Percentiles rank a stretch among this genome's conserved stretches.
Evolutionary conservation across 2,113 vertebrate species (phyloP).

Genomic region (Ariopsis seemanni): DNA sequence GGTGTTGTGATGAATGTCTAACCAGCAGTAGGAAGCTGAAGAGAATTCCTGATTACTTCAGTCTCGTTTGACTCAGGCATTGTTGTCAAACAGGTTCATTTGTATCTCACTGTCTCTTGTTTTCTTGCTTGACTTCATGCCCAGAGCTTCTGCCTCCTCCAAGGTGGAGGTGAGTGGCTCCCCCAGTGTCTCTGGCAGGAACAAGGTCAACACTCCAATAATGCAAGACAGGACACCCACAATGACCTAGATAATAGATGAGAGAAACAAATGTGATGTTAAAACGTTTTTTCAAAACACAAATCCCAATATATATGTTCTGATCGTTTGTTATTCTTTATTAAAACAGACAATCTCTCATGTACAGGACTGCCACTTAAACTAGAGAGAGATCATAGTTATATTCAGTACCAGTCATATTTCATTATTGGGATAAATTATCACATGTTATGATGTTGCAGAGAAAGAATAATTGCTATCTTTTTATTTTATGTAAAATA

Average conservation of each 20-base stretch:
- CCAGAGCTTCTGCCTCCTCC: constrained; percentile 78
- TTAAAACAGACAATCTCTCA: not conserved
- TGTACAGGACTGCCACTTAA: not conserved
- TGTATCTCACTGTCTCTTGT: constrained; percentile 63
- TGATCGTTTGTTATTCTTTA: not conserved
- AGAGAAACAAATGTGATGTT: not conserved
- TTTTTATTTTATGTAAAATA: not conserved
- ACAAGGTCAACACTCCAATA: constrained; percentile 80
- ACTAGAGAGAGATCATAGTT: not conserved
- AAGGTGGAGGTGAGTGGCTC: constrained; percentile 81
- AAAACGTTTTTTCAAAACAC: not conserved
- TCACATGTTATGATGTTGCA: not conserved
- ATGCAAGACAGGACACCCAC: constrained; percentile 85
- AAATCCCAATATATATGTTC: not conserved
- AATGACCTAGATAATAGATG: constrained; percentile 75
- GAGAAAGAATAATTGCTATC: not conserved
- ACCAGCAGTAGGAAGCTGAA: not conserved
- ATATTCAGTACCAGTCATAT: not conserved
- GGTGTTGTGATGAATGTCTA: not conserved
- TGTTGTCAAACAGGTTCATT: constrained; percentile 54
- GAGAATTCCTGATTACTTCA: not conserved
- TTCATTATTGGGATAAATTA: not conserved
- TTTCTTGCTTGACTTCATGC: constrained; percentile 62
- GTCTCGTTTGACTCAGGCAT: constrained; percentile 45
- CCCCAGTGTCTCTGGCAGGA: constrained; percentile 87